These are phyloP conservation scores for Hafferia zeledoni DNA, from an alignment of 2,797 vertebrate genomes.

Conservation along the genomic window DNA sequence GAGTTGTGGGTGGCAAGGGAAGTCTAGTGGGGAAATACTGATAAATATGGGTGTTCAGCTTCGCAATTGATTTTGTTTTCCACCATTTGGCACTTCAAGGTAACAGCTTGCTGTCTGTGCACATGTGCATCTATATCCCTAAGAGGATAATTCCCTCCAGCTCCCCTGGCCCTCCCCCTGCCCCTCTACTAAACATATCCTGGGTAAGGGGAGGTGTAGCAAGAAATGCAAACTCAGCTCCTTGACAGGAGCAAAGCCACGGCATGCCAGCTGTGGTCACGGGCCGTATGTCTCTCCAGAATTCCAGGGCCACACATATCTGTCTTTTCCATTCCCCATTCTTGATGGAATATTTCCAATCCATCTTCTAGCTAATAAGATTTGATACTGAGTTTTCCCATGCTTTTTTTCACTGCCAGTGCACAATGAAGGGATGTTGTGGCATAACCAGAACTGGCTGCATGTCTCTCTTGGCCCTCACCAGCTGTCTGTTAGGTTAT, in stretches of 20 bases:
- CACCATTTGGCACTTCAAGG: not conserved
- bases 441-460: not conserved
- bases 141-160: not conserved
- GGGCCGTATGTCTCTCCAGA: not conserved
- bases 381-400: accelerated
- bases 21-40: not conserved
- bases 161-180: not conserved
- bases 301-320: not conserved
- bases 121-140: not conserved
- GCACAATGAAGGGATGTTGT: not conserved
- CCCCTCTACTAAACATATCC: not conserved
- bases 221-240: not conserved
- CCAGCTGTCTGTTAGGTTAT: not conserved
- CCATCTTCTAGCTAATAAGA: not conserved
- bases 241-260: not conserved
- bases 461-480: not conserved
- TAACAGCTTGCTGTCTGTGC: not conserved
- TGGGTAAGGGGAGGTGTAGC: not conserved
- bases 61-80: not conserved
- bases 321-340: not conserved
- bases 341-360: not conserved
- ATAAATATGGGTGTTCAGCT: not conserved
- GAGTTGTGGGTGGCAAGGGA: not conserved
- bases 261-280: accelerated
- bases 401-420: not conserved